Percentiles rank a stretch among this genome's conserved stretches.
phyloP scores from a whole-genome alignment of 2,797 vertebrate species.

The Delichon dasypus region DNA sequence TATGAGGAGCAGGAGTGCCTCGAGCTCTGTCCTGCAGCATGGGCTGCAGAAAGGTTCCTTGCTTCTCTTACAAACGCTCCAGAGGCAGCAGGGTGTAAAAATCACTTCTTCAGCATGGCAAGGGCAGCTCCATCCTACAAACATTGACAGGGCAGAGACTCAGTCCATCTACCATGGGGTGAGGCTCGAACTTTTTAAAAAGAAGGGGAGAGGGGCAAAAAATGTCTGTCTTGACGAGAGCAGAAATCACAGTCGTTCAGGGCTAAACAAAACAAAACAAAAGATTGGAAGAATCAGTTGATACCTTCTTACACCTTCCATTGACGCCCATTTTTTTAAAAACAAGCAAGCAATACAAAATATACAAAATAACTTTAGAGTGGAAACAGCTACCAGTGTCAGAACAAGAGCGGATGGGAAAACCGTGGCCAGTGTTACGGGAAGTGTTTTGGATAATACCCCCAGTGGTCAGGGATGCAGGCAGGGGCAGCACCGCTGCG shows the following conservation, averaged over 20 bases:
- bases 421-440: rapidly evolving
- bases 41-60: background rate
- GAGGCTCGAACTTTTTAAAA: background rate
- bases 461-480: background rate
- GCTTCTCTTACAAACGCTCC: background rate
- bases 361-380: background rate
- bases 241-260: background rate
- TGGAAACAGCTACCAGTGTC: rapidly evolving
- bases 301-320: background rate
- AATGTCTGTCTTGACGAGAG: background rate
- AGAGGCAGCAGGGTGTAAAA: background rate
- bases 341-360: background rate
- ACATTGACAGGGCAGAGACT: background rate
- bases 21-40: background rate
- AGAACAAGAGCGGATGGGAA: too few species aligned
- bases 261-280: background rate
- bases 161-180: background rate
- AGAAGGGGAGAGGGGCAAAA: background rate
- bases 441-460: rapidly evolving
- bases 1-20: background rate
- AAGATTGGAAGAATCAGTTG: background rate
- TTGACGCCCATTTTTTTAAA: too few species aligned
- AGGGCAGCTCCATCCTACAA: background rate
- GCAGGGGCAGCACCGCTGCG: background rate
- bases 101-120: background rate